Conservation (phyloP, 1,140 invertebrate species). For the Zaprionus ghesquierei region DNA sequence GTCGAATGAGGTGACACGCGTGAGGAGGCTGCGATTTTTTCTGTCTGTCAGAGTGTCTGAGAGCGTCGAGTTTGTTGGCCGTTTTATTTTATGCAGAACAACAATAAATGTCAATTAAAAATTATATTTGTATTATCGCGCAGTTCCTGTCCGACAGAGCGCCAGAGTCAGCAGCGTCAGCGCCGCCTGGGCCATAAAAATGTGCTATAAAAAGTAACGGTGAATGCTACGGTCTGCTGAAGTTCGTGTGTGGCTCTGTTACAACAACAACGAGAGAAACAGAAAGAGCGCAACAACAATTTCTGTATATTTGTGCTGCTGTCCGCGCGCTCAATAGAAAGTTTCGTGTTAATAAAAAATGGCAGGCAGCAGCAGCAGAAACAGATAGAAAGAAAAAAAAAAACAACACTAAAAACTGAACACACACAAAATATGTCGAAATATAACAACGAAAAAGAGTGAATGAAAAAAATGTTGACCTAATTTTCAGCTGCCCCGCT, state of each 20-base stretch:
- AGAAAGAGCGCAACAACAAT: conserved; percentile 20
- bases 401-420: conserved; percentile 75
- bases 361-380: conserved; percentile 30
- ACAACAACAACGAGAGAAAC: conserved; percentile 27
- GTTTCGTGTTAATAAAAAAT: conserved; percentile 78
- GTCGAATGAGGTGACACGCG: neutral
- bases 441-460: conserved; percentile 74
- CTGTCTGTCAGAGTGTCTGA: neutral
- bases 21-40: neutral
- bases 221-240: conserved; percentile 76
- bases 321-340: conserved; percentile 68
- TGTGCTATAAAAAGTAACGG: conserved; percentile 76
- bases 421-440: conserved; percentile 75
- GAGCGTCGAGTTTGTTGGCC: conserved; percentile 2
- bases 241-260: conserved; percentile 67
- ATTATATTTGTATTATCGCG: conserved; percentile 65
- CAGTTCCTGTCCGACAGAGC: conserved; percentile 15
- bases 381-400: conserved; percentile 33
- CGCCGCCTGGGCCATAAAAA: conserved; percentile 59
- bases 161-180: conserved; percentile 4
- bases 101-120: conserved; percentile 76
- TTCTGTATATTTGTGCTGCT: conserved; percentile 34
- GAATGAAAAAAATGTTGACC: conserved; percentile 82
- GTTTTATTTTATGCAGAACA: conserved; percentile 48
- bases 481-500: conserved; percentile 64